Evolutionary conservation across 2,113 vertebrate species (phyloP).

Genomic region (Cnemophilus loriae): DNA sequence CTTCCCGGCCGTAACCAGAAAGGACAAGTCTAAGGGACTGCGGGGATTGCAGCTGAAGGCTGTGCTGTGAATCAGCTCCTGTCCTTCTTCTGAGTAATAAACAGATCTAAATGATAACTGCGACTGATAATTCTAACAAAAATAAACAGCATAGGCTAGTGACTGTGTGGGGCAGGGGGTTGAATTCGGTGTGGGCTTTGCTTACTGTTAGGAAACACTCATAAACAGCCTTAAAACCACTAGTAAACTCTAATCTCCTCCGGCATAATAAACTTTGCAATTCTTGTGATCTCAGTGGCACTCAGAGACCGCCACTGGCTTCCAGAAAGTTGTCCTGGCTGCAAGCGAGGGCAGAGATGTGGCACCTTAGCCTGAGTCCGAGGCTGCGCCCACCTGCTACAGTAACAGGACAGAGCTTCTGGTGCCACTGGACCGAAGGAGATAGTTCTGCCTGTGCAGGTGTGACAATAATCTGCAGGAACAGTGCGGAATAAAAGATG

Average conservation of each 20-base stretch:
- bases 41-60: neutral
- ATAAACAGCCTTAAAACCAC: neutral
- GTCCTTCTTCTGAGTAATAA: neutral
- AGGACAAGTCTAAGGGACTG: neutral
- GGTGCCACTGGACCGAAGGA: neutral
- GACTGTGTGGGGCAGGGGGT: neutral
- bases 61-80: neutral
- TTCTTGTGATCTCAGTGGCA: neutral
- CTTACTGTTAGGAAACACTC: neutral
- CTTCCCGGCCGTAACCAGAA: neutral
- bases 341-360: neutral
- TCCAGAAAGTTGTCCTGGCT: neutral
- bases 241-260: neutral
- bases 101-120: neutral
- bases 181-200: neutral
- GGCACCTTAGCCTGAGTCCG: neutral
- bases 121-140: neutral
- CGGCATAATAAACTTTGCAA: neutral
- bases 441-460: neutral
- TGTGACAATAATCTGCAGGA: neutral
- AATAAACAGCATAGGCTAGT: neutral
- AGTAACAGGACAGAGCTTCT: neutral
- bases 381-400: neutral
- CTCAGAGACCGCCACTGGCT: neutral
- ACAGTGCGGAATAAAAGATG: accelerated